These are phyloP conservation scores for Numenius phaeopus DNA, from an alignment of 2,797 vertebrate genomes.

Conservation along the genomic window DNA sequence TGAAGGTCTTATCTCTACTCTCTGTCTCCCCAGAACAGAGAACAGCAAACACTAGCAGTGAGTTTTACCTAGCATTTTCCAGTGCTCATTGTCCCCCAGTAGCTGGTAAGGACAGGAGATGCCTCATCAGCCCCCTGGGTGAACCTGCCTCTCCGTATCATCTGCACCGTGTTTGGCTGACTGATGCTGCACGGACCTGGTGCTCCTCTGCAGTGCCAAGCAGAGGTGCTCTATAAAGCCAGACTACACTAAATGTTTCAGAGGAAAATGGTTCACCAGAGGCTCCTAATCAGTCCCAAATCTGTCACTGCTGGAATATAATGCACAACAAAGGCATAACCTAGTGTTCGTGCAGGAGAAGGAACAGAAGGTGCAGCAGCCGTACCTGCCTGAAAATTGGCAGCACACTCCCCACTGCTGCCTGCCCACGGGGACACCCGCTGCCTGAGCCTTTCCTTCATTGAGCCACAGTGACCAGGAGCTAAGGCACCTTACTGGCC, in stretches of 20 bases:
- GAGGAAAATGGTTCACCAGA: not conserved
- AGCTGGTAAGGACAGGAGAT: not conserved
- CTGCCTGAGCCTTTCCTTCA: not conserved
- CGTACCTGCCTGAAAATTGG: not conserved
- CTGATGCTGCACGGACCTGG: not conserved
- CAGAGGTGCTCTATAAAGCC: not conserved
- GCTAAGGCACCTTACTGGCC: not conserved
- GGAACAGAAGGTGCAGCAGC: not conserved
- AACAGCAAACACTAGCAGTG: not conserved
- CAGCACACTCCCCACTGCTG: not conserved
- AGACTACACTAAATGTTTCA: not conserved
- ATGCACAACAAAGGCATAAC: not conserved
- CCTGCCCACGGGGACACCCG: rapidly evolving
- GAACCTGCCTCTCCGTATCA: not conserved
- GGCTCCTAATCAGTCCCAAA: not conserved
- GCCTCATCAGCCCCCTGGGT: not conserved
- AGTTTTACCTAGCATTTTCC: not conserved
- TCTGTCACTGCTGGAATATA: not conserved
- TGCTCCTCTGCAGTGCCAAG: rapidly evolving
- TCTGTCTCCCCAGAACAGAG: not conserved
- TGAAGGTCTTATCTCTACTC: not conserved
- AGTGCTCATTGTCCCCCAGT: not conserved
- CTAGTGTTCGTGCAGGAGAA: not conserved
- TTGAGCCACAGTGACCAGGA: not conserved
- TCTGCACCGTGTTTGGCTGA: rapidly evolving